Evolutionary conservation across 2,113 vertebrate genomes (phyloP).

Genomic region (Leuciscus idus): DNA sequence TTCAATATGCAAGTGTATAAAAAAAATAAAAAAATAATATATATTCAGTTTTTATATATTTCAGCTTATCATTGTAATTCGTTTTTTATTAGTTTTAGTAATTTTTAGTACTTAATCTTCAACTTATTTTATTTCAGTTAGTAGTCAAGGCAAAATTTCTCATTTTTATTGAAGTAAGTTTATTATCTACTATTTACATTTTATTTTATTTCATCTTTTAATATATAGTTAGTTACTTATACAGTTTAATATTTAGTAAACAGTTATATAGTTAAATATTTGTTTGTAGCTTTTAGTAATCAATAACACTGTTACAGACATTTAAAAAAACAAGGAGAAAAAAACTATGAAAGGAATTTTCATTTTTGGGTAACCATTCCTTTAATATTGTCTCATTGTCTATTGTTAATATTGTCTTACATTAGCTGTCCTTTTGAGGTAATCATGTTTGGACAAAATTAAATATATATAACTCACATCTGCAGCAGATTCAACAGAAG

Average conservation of each 20-base stretch:
- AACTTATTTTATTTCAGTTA: background rate
- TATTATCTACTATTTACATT: background rate
- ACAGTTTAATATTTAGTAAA: too few species aligned
- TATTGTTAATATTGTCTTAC: background rate
- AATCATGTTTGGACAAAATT: background rate
- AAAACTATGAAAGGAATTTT: background rate
- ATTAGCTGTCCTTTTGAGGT: background rate
- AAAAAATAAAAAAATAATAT: too few species aligned
- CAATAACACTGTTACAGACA: background rate
- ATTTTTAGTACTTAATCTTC: background rate
- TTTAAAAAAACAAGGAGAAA: background rate
- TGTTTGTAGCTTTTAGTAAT: background rate
- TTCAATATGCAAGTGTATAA: too few species aligned
- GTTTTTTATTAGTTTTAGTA: background rate
- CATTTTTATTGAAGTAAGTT: background rate
- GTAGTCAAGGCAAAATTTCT: background rate
- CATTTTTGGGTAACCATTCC: background rate
- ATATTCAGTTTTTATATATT: background rate
- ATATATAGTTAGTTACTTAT: too few species aligned
- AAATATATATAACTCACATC: conserved; percentile 58
- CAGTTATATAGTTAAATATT: too few species aligned
- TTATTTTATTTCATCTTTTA: background rate
- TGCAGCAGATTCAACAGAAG: conserved; percentile 65
- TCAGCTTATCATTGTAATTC: background rate
- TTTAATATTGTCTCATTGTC: background rate